Percentiles rank a stretch among this genome's conserved stretches.
phyloP scores from a whole-genome alignment of 2,113 vertebrate genomes.

The Stigmatopora nigra region DNA sequence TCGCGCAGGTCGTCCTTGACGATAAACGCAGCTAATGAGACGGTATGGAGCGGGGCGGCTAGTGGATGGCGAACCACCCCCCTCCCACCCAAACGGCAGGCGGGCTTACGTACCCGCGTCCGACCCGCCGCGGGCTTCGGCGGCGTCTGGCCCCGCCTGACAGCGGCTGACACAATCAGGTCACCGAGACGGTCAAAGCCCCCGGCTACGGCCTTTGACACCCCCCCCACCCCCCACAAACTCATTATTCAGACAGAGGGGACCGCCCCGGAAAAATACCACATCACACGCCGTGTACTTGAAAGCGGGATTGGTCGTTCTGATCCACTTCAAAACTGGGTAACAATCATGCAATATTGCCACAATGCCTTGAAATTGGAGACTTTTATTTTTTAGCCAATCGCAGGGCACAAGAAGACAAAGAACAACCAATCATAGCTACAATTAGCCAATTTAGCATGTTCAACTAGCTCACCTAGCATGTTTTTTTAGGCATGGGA shows the following conservation, averaged over 20 bases:
- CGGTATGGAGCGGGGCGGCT: constrained; percentile 73
- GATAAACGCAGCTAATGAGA: constrained; percentile 79
- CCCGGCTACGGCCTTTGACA: constrained; percentile 75
- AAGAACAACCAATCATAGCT: too few species aligned
- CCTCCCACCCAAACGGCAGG: constrained; percentile 67
- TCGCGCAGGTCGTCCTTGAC: constrained; percentile 51
- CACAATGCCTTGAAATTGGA: too few species aligned
- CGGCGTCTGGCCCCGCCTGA: constrained; percentile 77
- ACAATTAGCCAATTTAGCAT: too few species aligned
- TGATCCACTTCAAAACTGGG: neutral
- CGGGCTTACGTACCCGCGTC: constrained; percentile 67
- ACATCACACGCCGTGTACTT: constrained; percentile 52
- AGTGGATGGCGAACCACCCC: constrained; percentile 70
- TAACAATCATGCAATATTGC: too few species aligned
- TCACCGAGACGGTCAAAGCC: constrained; percentile 80
- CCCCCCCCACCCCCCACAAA: constrained; percentile 60
- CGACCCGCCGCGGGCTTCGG: constrained; percentile 80
- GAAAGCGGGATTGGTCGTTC: constrained; percentile 29
- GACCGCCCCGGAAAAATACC: constrained; percentile 40
- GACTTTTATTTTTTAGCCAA: too few species aligned
- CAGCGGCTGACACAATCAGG: constrained; percentile 84
- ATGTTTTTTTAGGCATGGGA: too few species aligned
- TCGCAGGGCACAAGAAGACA: too few species aligned
- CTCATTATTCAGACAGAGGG: constrained; percentile 77
- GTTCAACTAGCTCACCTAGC: too few species aligned